Evolutionary conservation across 2,113 vertebrate genomes (phyloP), one percentile per base, ranked within the genome.

Genomic region (Tylochromis polylepis): DNA sequence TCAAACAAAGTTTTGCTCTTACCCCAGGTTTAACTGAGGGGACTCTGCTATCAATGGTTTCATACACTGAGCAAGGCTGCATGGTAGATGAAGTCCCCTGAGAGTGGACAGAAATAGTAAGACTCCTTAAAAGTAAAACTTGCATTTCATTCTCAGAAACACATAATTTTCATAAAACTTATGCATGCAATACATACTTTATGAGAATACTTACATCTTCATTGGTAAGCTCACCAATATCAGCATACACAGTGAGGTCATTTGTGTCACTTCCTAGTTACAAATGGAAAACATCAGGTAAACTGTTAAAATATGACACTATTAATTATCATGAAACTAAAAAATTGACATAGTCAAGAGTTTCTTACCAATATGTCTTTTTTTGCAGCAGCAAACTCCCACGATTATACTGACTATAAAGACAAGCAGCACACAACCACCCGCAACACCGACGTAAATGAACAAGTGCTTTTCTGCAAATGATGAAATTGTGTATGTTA

Each of bases 61-160:
- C 94, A 10, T 95, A 95, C 81, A 95, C n/a, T 0, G 94, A 90
- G 36, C 84, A 90, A 0, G 88, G 78, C 60, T 67, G 86, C 58
- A 24, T 34, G 6, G 15, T 1, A 10, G n/a, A 2, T 24, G 87
- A 34, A 8, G 18, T 38, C 22, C 22, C 27, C 87, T 89, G 86
- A 1, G 41, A 1, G 20, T 79, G 79, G 24, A 12, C 12, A 57
- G 24, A 1, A 15, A 9, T 14, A 18, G 3, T 15, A 9, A 18
- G 1, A 51, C 18, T 59, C 14, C 15, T 5, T 60, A 16, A 31
- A 16, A 31, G 58, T 10, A 60, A 60, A 18, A 31, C 27, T 0
- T 29, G 10, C 4, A 56, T 22, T 22, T 56, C 1, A 55, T 5
- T 10, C 20, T n/a, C 51, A n/a, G 18, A n/a, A n/a, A 55, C 51